Evolutionary conservation across 1,140 invertebrate species (phyloP).

Genomic region (Conopomorpha cramerella): DNA sequence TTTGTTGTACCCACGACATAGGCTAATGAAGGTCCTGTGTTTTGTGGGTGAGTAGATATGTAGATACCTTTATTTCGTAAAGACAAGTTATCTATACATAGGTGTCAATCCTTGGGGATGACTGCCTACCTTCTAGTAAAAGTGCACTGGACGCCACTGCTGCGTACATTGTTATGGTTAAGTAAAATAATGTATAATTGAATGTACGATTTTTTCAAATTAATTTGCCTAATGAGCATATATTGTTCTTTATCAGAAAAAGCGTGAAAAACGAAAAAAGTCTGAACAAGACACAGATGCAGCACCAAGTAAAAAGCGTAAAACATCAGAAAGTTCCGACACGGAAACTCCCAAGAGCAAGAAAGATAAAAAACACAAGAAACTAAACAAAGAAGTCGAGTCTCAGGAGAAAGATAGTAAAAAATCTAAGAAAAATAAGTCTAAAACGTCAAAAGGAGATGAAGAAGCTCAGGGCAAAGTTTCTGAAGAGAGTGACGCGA

Average conservation of each 20-base stretch:
- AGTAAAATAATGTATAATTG: too few species aligned
- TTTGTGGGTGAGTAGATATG: too few species aligned
- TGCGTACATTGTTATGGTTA: too few species aligned
- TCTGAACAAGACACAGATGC: slow-evolving; percentile 5
- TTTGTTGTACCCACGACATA: too few species aligned
- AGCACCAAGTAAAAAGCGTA: slow-evolving; percentile 5
- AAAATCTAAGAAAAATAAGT: slow-evolving; percentile 4
- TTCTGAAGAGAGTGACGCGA: slow-evolving; percentile 29
- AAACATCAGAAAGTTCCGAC: slow-evolving; percentile 4
- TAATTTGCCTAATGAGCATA: too few species aligned
- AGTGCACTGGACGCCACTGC: too few species aligned
- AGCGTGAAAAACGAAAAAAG: slow-evolving; percentile 14
- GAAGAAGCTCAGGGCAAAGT: slow-evolving; percentile 1
- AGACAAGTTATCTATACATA: too few species aligned
- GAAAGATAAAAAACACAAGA: slow-evolving; percentile 12
- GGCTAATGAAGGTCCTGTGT: too few species aligned
- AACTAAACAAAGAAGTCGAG: slow-evolving; percentile 4
- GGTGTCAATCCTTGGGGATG: too few species aligned
- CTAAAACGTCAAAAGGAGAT: slow-evolving; percentile 5
- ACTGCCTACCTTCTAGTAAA: too few species aligned
- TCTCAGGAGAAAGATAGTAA: not conserved
- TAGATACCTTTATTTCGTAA: too few species aligned
- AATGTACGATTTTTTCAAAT: too few species aligned
- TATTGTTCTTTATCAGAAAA: slow-evolving; percentile 12
- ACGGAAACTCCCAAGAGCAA: not conserved